Conservation (phyloP, 2,113 vertebrate genomes). For the Coryphaenoides rupestris region DNA sequence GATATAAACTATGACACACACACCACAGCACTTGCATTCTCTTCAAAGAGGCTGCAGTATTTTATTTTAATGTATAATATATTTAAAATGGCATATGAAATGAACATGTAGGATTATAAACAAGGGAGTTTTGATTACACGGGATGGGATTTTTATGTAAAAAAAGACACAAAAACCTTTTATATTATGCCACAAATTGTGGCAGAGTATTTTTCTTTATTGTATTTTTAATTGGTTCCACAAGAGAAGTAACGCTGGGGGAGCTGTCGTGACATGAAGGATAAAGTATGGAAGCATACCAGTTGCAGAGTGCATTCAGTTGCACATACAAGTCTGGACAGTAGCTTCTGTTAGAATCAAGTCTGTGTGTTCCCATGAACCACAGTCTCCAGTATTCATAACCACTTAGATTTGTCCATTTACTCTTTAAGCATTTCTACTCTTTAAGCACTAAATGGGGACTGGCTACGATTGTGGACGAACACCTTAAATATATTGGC, state of each 20-base stretch:
- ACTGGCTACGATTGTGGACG: not conserved
- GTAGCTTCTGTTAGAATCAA: too few species aligned
- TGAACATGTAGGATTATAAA: conserved; percentile 13
- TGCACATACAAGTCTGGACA: not conserved
- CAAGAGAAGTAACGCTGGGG: not conserved
- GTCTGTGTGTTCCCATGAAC: not conserved
- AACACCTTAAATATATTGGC: not conserved
- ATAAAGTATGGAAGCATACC: not conserved
- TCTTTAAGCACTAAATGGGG: not conserved
- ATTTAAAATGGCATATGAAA: conserved; percentile 12
- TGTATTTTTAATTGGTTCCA: conserved; percentile 23
- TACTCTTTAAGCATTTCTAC: too few species aligned
- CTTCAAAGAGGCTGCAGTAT: not conserved
- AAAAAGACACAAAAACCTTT: conserved; percentile 36
- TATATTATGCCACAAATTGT: conserved; percentile 35
- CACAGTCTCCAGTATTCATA: too few species aligned
- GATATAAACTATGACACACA: not conserved
- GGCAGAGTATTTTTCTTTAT: conserved; percentile 43
- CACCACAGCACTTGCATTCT: not conserved
- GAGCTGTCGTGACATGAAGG: not conserved
- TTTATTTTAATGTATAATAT: conserved; percentile 3
- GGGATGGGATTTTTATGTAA: conserved; percentile 23
- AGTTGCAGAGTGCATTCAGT: not conserved
- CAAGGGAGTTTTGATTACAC: conserved; percentile 2
- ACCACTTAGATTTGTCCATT: too few species aligned